Base-by-base conservation (phyloP, 2,888 invertebrate species). In the Sipha maydis region DNA sequence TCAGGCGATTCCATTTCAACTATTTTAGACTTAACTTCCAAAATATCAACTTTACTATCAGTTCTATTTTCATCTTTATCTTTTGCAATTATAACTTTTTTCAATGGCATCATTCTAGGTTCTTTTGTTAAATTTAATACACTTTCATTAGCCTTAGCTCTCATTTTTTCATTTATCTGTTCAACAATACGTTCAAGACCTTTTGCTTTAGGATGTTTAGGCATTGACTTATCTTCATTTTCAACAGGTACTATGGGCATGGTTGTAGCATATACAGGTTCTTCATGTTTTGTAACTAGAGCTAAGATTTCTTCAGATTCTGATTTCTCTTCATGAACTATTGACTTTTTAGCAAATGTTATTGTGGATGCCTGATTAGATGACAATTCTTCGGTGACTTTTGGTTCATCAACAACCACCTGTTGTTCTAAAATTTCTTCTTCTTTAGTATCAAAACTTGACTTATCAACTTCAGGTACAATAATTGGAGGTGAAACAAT, bases 101-200 rank as follows among this genome's bases (percentile, higher is more conserved):
- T 88, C 3, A 88, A 75, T 41, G 88, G 88, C 82, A 88, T 88
- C 67, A 82, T 82, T 88, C 82, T 88, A 48, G 82, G 88, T 88
- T 88, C 88, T 82, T 82, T 88, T 48, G 82, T 67, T 25, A 82
- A 76, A 61, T 88, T 88, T 41, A 88, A 67, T 41, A 67, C 56
- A 25, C 7, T n/a, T 75, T 82, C 88, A 80, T n/a, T 80, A 19
- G 82, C 73, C 82, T 88, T 88, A 67, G 88, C 80, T 88, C 48
- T 73, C 9, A 82, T 88, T 88, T 88, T 88, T 80, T 88, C 88
- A 82, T 88, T 88, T 19, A 88, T 88, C 11, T 88, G 88, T 25
- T 88, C 88, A 82, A 88, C 88, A 82, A 88, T 88, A 19, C 88
- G 88, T 76, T 88, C 88, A 11, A 88, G 31, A n/a, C 82, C 88